These are phyloP conservation scores for Aegotheles bennettii DNA, from an alignment of 2,113 vertebrate genomes.

Conservation along the genomic window DNA sequence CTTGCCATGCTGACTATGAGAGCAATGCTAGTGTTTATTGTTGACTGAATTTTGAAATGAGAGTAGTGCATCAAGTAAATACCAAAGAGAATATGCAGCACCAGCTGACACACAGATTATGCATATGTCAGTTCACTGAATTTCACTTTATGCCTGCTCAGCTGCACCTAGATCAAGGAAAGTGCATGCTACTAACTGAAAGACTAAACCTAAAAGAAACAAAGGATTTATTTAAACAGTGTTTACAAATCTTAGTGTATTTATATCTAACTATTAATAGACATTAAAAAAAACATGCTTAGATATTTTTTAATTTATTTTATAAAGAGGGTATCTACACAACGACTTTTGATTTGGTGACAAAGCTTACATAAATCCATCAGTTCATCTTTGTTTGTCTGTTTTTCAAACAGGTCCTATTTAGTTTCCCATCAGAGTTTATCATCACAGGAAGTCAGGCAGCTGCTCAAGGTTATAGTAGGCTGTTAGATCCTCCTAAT, in stretches of 20 bases:
- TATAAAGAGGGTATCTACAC: not conserved
- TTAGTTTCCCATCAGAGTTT: not conserved
- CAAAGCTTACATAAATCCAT: not conserved
- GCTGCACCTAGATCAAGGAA: slow-evolving; percentile 11
- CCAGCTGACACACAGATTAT: slow-evolving; percentile 7
- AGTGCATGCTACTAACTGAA: not conserved
- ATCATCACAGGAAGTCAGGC: not conserved
- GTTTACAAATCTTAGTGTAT: not conserved
- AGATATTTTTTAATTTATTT: not conserved
- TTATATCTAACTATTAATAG: not conserved
- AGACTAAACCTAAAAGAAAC: not conserved
- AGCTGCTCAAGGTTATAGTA: not conserved
- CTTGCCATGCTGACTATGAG: not conserved
- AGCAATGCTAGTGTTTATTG: not conserved
- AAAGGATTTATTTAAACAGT: not conserved
- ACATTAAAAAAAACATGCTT: too few relatives aligned
- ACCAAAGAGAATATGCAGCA: slow-evolving; percentile 14
- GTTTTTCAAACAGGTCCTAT: not conserved
- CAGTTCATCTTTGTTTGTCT: not conserved
- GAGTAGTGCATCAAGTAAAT: not conserved
- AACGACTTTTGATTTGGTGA: not conserved
- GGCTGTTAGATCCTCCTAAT: not conserved
- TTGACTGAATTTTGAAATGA: slow-evolving; percentile 26
- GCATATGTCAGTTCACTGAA: not conserved
- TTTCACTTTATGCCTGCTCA: slow-evolving; percentile 1